Percentiles rank a stretch among this genome's conserved stretches.
Evolutionary conservation across 2,113 vertebrate species (phyloP).

Genomic region (Microcebus murinus): DNA sequence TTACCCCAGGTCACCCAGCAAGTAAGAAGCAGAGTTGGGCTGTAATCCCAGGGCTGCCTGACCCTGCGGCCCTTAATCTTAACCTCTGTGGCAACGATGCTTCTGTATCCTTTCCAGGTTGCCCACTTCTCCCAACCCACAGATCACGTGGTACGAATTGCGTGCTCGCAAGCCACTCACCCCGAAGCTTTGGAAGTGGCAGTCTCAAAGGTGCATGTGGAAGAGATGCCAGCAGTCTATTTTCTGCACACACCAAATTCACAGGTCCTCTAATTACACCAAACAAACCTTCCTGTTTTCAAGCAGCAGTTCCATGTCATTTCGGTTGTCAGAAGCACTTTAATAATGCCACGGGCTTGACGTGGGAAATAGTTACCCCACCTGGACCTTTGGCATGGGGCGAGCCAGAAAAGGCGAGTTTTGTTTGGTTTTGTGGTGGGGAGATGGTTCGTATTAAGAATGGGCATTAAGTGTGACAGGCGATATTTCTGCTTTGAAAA

Average conservation of each 20-base stretch:
- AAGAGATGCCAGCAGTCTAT: neutral
- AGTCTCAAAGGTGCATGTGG: neutral
- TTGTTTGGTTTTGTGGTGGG: neutral
- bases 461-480: neutral
- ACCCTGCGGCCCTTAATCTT: too few species aligned
- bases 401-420: neutral
- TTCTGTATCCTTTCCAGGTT: neutral
- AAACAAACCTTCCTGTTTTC: conserved; percentile 57
- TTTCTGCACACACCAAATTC: conserved; percentile 29
- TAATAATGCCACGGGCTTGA: neutral
- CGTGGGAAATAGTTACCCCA: neutral
- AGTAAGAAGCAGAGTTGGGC: neutral
- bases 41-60: neutral
- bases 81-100: neutral
- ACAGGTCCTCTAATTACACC: conserved; percentile 44
- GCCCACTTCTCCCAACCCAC: too few species aligned
- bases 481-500: conserved; percentile 53
- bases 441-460: neutral
- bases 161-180: neutral
- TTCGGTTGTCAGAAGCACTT: conserved; percentile 51
- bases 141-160: accelerated
- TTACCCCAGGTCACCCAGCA: neutral
- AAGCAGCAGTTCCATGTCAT: conserved; percentile 25
- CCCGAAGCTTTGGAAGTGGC: neutral
- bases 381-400: neutral